Percentiles rank a stretch among this genome's conserved stretches.
These are phyloP conservation scores for Hystrix brachyura DNA, from an alignment of 2,113 vertebrate genomes.

Conservation along the genomic window DNA sequence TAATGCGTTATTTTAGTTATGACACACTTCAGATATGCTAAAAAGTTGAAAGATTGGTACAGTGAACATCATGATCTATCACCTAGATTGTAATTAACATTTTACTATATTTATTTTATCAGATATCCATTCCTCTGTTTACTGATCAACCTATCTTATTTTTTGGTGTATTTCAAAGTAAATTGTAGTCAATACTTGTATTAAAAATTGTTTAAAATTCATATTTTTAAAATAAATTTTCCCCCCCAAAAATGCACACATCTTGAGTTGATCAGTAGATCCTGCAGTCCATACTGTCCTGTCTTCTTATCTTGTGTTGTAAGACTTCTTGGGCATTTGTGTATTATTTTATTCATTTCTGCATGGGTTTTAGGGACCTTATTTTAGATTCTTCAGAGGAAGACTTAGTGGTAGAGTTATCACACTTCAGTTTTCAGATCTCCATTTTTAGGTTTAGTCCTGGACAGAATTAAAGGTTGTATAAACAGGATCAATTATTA, in stretches of 20 bases:
- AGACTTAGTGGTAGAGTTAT: neutral
- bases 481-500: conserved; percentile 34
- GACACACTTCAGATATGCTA: neutral
- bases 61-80: neutral
- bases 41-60: neutral
- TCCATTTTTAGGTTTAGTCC: conserved; percentile 43
- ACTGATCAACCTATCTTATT: neutral
- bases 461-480: conserved; percentile 40
- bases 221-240: neutral
- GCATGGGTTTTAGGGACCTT: neutral
- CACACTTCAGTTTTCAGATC: neutral
- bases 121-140: neutral
- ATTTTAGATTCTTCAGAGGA: neutral
- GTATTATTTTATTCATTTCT: neutral
- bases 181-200: neutral
- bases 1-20: neutral
- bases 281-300: neutral
- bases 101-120: neutral
- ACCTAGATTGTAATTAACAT: neutral
- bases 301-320: neutral
- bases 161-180: conserved; percentile 2
- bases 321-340: neutral
- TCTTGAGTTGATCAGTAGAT: neutral
- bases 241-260: neutral
- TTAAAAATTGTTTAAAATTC: neutral